phyloP scores from a whole-genome alignment of 2,888 invertebrate species.

The Anarsia innoxiella region DNA sequence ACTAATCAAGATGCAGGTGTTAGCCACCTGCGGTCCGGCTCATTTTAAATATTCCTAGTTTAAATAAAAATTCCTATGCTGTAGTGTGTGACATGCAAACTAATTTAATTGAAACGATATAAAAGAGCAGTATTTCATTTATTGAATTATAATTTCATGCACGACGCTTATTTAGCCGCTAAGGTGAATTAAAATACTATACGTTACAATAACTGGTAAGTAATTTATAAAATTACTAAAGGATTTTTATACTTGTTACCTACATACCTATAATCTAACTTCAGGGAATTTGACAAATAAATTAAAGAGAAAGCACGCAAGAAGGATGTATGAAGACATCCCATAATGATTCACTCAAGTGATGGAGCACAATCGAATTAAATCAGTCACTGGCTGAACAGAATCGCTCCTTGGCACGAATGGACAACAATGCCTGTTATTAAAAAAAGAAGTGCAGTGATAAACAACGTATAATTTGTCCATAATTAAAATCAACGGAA shows the following conservation, averaged over 20 bases:
- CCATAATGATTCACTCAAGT: constrained; percentile 19
- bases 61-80: no score
- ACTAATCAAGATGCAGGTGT: constrained; percentile 69
- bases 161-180: no score
- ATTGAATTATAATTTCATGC: no score
- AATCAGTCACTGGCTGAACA: constrained; percentile 66
- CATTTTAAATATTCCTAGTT: constrained; percentile 47
- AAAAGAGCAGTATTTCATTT: no score
- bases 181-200: no score
- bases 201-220: no score
- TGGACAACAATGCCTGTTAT: constrained; percentile 69
- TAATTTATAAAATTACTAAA: no score
- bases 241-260: no score
- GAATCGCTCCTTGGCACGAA: constrained; percentile 69
- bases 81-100: no score
- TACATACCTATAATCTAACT: no score
- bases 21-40: constrained; percentile 46
- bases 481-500: constrained; percentile 51
- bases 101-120: no score
- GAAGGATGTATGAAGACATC: constrained; percentile 49
- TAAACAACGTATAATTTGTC: constrained; percentile 69
- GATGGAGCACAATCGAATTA: constrained; percentile 46
- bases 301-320: constrained; percentile 28
- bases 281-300: no score
- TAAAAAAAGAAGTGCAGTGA: constrained; percentile 61